These are phyloP conservation scores for Protosalanx chinensis DNA, from an alignment of 2,797 vertebrate genomes.

Conservation along the genomic window DNA sequence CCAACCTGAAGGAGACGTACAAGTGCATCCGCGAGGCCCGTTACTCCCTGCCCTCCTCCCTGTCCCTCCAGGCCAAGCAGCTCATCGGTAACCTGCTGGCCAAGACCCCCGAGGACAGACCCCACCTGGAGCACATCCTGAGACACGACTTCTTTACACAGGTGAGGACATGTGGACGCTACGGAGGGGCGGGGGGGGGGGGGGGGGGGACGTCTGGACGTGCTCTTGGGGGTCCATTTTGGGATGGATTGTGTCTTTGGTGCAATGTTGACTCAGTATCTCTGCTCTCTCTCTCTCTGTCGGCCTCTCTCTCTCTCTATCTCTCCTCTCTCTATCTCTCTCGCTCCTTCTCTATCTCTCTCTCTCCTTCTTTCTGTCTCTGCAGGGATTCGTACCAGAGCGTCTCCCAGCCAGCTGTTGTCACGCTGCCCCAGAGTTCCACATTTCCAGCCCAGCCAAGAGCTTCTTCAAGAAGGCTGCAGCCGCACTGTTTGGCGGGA, in stretches of 20 bases:
- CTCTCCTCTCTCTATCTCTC: neutral
- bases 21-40: slow-evolving; percentile 93
- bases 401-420: slow-evolving; percentile 90
- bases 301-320: neutral
- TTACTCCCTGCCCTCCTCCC: slow-evolving; percentile 89
- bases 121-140: slow-evolving; percentile 89
- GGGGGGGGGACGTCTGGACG: neutral
- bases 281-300: neutral
- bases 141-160: slow-evolving; percentile 94
- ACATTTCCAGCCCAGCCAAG: slow-evolving; percentile 94
- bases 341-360: too few relatives aligned
- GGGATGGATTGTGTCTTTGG: too few relatives aligned
- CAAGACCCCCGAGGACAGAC: slow-evolving; percentile 89
- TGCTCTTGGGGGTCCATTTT: neutral
- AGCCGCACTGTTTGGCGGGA: slow-evolving; percentile 94
- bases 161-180: slow-evolving; percentile 66
- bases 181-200: too few relatives aligned
- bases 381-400: slow-evolving; percentile 94
- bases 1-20: slow-evolving; percentile 97
- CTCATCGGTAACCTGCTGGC: slow-evolving; percentile 89
- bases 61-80: slow-evolving; percentile 87
- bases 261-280: too few relatives aligned
- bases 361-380: slow-evolving; percentile 8
- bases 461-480: slow-evolving; percentile 98
- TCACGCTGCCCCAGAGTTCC: slow-evolving; percentile 93